Base-by-base conservation (phyloP, 2,888 invertebrate genomes). In the Drosophila fulvimacula region DNA sequence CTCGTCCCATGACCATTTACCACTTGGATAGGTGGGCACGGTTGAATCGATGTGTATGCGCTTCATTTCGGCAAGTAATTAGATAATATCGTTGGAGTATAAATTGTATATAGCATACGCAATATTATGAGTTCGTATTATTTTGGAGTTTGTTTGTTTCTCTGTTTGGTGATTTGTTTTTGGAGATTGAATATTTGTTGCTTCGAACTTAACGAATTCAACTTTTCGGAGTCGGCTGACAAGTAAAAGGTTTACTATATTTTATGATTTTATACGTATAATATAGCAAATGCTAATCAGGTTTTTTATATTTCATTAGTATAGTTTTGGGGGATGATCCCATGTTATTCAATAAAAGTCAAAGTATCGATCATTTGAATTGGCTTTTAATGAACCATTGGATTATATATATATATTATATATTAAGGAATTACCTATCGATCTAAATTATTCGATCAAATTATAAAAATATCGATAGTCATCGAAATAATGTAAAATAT, bases 1-100 rank as follows among this genome's bases (percentile, higher is more conserved):
- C 0, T 70, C 55, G 63, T 90, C 81, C 91, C 91, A 92, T 6
- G 68, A 60, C 92, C 92, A 92, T 56, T 78, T 85, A 5, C 92
- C 92, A 46, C 78, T 83, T 3, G 75, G 66, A 56, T 90, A 91
- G 52, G 90, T 86, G 19, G 92, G 91, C 15, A 90, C 89, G 44
- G 82, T 76, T 32, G 73, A 73, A 48, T 86, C 90, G 2, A 77
- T 73, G 46, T 90, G 82, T 30, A 70, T 9, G 9, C 70, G 70
- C n/a, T 36, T 53, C 70, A 70, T 70, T 15, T 13, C 52, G 41
- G 2, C n/a, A 1, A 41, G 5, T 5, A 51, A 24, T 51, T 17
- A n/a, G 21, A 36, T 48, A 19, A 51, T 10, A 15, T n/a, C 27
- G 3, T 27, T 5, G 1, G 46, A 7, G 19, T 58, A 27, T 46